A percentile compares a stretch with the other conserved stretches of the same genome.
Evolutionary conservation across 2,797 vertebrate species (phyloP).

Genomic region (Rachycentron canadum): DNA sequence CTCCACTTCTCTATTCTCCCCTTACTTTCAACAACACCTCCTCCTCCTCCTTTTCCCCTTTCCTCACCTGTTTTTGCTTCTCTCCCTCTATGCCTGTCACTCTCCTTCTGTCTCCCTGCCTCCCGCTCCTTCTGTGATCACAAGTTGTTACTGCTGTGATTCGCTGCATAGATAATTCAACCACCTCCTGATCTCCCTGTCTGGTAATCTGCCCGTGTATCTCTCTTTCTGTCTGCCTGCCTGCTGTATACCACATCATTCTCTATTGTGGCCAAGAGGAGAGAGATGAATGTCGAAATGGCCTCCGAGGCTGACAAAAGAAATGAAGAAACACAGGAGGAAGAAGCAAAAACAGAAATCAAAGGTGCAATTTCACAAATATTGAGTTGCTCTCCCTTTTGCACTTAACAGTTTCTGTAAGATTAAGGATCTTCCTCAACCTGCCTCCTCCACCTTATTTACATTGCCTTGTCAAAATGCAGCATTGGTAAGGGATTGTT

Average conservation of each 20-base stretch:
- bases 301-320: constrained; percentile 34
- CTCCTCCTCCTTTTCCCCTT: constrained; percentile 19
- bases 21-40: constrained; percentile 62
- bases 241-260: constrained; percentile 19
- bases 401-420: neutral
- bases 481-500: constrained; percentile 14
- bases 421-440: constrained; percentile 28
- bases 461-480: constrained; percentile 15
- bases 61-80: constrained; percentile 48
- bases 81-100: constrained; percentile 30
- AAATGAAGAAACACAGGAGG: constrained; percentile 27
- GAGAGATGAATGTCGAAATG: constrained; percentile 30
- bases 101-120: constrained; percentile 48
- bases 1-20: constrained; percentile 64
- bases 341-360: constrained; percentile 29
- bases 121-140: constrained; percentile 69
- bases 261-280: constrained; percentile 41
- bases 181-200: constrained; percentile 69
- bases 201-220: constrained; percentile 63
- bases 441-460: constrained; percentile 14
- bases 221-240: constrained; percentile 41
- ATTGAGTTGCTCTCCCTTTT: constrained; percentile 35
- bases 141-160: constrained; percentile 74
- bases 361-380: constrained; percentile 38
- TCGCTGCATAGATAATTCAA: constrained; percentile 75